Percentiles rank a stretch among this genome's conserved stretches.
Conservation (phyloP, 2,888 invertebrate species). For the Metallyticus violacea region DNA sequence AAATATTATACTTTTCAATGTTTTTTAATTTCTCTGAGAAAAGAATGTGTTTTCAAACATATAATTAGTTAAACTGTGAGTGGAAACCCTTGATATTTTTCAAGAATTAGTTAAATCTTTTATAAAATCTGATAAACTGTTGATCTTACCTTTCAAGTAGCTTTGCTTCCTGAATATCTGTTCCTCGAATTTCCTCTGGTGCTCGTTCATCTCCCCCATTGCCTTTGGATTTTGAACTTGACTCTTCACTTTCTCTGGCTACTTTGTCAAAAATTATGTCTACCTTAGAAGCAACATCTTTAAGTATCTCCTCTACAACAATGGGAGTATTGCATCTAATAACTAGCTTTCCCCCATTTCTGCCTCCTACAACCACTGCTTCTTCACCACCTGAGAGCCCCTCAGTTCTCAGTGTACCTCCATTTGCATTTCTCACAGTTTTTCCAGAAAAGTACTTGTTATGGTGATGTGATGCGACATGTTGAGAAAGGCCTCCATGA, state of each 20-base stretch:
- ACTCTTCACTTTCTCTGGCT: constrained; percentile 29
- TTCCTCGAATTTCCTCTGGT: constrained; percentile 19
- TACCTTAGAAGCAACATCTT: constrained; percentile 47
- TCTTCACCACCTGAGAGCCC: constrained; percentile 17
- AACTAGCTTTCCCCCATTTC: constrained; percentile 36
- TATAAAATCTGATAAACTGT: too few species aligned
- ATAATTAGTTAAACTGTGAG: too few species aligned
- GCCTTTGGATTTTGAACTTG: neutral
- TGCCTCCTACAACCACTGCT: neutral
- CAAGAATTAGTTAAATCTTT: too few species aligned
- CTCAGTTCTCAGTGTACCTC: neutral
- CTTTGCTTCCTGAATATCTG: neutral
- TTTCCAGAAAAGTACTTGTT: neutral
- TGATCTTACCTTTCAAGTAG: neutral
- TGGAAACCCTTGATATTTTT: too few species aligned
- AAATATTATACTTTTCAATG: too few species aligned
- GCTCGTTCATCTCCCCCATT: constrained; percentile 37
- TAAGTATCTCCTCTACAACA: constrained; percentile 43
- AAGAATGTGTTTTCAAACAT: too few species aligned
- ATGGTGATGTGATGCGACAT: neutral
- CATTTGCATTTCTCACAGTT: neutral
- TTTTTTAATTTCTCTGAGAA: too few species aligned
- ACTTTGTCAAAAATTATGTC: constrained; percentile 47
- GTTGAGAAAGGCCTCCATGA: constrained; percentile 11
- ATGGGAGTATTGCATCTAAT: constrained; percentile 44